A percentile compares a stretch with the other conserved stretches of the same genome.
Evolutionary conservation across 37 sponge, comb jelly and placozoan species (phyloP).

Genomic region (Ianthella basta): DNA sequence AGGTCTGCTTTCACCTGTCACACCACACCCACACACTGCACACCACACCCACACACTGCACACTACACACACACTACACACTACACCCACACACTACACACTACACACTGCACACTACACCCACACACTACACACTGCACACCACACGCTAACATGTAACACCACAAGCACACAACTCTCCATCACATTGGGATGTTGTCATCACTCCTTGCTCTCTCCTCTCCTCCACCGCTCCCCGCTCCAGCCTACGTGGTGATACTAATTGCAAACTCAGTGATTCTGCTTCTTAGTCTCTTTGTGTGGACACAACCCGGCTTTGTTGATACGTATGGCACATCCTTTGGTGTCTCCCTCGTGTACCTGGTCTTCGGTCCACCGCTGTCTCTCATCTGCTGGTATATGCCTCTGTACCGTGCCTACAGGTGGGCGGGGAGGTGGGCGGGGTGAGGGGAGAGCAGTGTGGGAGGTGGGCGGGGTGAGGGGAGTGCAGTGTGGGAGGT

Average conservation of each 20-base stretch:
- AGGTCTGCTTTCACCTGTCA: slow-evolving; percentile 40
- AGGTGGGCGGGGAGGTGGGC: slow-evolving; percentile 75
- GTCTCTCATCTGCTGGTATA: slow-evolving; percentile 89
- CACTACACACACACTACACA: too few relatives aligned
- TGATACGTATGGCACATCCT: slow-evolving; percentile 33
- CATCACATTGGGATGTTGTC: too few relatives aligned
- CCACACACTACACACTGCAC: too few relatives aligned
- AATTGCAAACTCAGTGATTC: slow-evolving; percentile 52
- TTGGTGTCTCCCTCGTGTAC: slow-evolving; percentile 68
- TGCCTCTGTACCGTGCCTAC: slow-evolving; percentile 85
- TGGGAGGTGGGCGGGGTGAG: not conserved
- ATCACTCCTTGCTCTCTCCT: too few relatives aligned
- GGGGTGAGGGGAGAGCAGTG: not conserved
- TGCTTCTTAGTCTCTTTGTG: slow-evolving; percentile 40
- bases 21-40: too few relatives aligned
- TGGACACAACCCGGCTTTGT: not conserved
- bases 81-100: too few relatives aligned
- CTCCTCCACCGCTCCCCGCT: not conserved
- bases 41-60: too few relatives aligned
- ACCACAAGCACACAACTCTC: too few relatives aligned
- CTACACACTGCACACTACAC: too few relatives aligned
- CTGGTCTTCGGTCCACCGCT: slow-evolving; percentile 66
- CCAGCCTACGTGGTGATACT: slow-evolving; percentile 56
- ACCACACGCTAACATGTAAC: too few relatives aligned
- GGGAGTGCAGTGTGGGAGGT: too few relatives aligned